Percentiles rank a stretch among this genome's conserved stretches.
Evolutionary conservation across 2,113 vertebrate species (phyloP).

Genomic region (Orcinus orca): DNA sequence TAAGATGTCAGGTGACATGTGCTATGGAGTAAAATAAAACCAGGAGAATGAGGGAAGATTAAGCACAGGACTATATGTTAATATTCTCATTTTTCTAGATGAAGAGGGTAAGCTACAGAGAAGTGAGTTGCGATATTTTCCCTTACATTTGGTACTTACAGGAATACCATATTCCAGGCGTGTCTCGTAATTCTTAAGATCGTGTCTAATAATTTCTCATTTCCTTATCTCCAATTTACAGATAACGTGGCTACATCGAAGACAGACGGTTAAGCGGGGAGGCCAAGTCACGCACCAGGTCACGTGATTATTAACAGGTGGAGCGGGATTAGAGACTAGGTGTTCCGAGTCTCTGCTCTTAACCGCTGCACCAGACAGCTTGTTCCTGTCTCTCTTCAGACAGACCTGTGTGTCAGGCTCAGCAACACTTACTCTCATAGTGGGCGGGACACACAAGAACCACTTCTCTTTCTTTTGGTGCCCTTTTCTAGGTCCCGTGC

Average conservation of each 20-base stretch:
- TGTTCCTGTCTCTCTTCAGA: background rate
- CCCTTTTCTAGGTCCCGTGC: background rate
- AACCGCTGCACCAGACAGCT: background rate
- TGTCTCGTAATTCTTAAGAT: background rate
- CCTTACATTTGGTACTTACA: background rate
- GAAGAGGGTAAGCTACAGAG: background rate
- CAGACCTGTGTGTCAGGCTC: background rate
- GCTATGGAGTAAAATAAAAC: background rate
- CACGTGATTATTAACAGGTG: background rate
- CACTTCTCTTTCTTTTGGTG: background rate
- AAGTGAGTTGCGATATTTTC: background rate
- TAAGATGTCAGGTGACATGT: background rate
- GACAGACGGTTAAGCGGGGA: background rate
- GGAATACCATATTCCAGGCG: too few species aligned
- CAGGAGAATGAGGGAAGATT: background rate
- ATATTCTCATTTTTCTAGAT: background rate
- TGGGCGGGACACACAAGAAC: background rate
- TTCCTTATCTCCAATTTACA: background rate
- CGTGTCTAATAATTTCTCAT: background rate
- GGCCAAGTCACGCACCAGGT: background rate
- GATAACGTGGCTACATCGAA: background rate
- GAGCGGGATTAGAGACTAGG: background rate
- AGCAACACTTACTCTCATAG: background rate
- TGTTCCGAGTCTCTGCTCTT: background rate
- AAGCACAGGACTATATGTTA: background rate